Percentiles rank a stretch among this genome's conserved stretches.
These are phyloP conservation scores for Neoarius graeffei DNA, from an alignment of 2,113 vertebrate species.

Conservation along the genomic window DNA sequence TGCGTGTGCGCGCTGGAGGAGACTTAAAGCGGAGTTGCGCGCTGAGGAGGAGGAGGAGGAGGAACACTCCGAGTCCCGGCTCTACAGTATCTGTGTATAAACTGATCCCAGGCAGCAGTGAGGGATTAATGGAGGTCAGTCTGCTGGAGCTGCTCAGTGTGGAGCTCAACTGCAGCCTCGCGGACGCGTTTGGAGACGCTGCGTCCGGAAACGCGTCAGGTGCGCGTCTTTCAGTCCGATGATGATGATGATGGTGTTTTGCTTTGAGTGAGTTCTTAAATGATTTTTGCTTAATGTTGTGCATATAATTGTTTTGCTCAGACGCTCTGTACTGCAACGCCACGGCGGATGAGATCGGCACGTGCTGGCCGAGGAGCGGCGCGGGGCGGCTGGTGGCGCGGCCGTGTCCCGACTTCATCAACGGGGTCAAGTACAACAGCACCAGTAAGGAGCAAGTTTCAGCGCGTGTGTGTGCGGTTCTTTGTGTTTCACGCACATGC, in stretches of 20 bases:
- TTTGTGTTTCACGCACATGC: background rate
- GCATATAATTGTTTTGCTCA: background rate
- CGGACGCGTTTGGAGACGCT: constrained; percentile 79
- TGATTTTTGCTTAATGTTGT: background rate
- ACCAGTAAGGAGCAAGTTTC: constrained; percentile 81
- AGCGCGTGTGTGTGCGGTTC: background rate
- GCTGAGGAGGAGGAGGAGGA: background rate
- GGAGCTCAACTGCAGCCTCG: constrained; percentile 90
- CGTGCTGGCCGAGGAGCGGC: constrained; percentile 91
- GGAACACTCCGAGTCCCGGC: background rate
- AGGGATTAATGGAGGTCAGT: constrained; percentile 74
- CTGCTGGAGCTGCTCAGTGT: constrained; percentile 81
- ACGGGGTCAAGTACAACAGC: constrained; percentile 97
- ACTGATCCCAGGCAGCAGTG: background rate
- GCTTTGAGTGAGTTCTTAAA: background rate
- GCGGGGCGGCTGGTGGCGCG: constrained; percentile 86
- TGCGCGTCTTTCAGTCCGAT: background rate
- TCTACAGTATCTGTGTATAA: too few relatives aligned
- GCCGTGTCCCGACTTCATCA: constrained; percentile 94
- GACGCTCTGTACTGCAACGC: constrained; percentile 88
- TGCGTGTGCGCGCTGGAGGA: background rate
- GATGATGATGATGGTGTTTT: background rate
- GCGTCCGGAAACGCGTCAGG: constrained; percentile 77
- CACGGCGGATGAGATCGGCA: constrained; percentile 94
- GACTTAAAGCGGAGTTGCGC: background rate